Conservation (phyloP, 2,797 vertebrate species). For the Adelosebastes latens region DNA sequence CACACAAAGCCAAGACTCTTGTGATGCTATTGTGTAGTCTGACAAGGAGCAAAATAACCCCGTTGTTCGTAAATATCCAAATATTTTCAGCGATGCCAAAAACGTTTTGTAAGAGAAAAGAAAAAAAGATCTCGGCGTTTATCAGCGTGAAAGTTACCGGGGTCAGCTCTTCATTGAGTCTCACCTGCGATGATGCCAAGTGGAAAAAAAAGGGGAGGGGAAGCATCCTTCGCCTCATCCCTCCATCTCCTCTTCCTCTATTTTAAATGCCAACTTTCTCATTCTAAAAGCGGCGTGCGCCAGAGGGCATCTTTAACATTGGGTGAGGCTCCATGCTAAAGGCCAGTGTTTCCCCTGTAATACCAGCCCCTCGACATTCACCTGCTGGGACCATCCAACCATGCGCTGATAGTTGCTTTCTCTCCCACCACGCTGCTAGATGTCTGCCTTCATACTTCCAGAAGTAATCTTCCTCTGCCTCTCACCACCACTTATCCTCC, state of each 20-base stretch:
- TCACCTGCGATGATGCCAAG: slow-evolving; percentile 35
- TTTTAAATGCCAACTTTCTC: slow-evolving; percentile 60
- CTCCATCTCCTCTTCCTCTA: slow-evolving; percentile 2
- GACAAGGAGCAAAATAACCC: slow-evolving; percentile 39
- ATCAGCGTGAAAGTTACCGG: slow-evolving; percentile 13
- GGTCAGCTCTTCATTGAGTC: slow-evolving; percentile 24
- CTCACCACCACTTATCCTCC: neutral
- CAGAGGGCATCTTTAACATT: slow-evolving; percentile 52
- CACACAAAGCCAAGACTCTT: slow-evolving; percentile 41
- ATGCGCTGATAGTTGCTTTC: slow-evolving; percentile 13
- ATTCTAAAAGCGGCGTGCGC: slow-evolving; percentile 32
- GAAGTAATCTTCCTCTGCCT: slow-evolving; percentile 25
- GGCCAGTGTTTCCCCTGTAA: slow-evolving; percentile 53
- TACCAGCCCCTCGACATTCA: slow-evolving; percentile 44
- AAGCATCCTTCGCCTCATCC: slow-evolving; percentile 10
- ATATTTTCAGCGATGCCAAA: slow-evolving; percentile 16
- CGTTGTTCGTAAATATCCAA: slow-evolving; percentile 2
- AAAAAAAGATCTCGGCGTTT: neutral
- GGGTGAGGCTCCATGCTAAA: slow-evolving; percentile 34
- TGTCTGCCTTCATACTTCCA: slow-evolving; percentile 15
- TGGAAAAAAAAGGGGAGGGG: slow-evolving; percentile 5
- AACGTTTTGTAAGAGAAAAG: neutral
- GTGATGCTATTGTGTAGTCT: slow-evolving; percentile 15
- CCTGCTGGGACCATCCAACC: slow-evolving; percentile 64
- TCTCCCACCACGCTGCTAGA: neutral